These are phyloP conservation scores for Heterotilapia buettikoferi DNA, from an alignment of 2,113 vertebrate genomes.

Conservation along the genomic window DNA sequence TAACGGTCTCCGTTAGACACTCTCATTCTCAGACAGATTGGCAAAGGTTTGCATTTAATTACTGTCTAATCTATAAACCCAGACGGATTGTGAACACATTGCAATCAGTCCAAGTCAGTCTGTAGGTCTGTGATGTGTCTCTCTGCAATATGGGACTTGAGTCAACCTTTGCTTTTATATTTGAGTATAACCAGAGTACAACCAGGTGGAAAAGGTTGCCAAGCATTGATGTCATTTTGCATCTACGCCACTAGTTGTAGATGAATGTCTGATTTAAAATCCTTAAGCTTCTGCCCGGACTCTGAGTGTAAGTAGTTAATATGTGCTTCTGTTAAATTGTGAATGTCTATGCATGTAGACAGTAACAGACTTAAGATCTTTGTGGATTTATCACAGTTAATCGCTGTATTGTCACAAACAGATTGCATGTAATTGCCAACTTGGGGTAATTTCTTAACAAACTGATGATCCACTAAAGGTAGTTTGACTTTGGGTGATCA, in stretches of 20 bases:
- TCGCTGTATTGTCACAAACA: neutral
- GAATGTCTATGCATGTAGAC: neutral
- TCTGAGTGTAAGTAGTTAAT: neutral
- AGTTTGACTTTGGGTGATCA: neutral
- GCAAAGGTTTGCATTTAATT: neutral
- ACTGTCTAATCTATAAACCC: neutral
- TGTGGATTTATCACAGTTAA: neutral
- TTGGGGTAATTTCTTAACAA: neutral
- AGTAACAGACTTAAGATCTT: neutral
- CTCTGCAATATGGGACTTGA: neutral
- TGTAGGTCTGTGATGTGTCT: neutral
- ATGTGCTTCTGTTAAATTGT: neutral
- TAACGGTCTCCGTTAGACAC: rapidly evolving
- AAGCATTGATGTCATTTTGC: neutral
- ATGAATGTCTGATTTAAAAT: neutral
- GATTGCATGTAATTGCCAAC: neutral
- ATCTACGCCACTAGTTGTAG: neutral
- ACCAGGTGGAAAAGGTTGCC: neutral
- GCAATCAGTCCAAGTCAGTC: neutral
- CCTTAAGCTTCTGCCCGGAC: neutral
- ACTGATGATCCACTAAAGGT: neutral
- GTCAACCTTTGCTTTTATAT: neutral
- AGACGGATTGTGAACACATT: neutral
- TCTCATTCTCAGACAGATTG: neutral
- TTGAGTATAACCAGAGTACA: neutral